Evolutionary conservation across 2,113 vertebrate genomes (phyloP).

Genomic region (Hystrix brachyura): DNA sequence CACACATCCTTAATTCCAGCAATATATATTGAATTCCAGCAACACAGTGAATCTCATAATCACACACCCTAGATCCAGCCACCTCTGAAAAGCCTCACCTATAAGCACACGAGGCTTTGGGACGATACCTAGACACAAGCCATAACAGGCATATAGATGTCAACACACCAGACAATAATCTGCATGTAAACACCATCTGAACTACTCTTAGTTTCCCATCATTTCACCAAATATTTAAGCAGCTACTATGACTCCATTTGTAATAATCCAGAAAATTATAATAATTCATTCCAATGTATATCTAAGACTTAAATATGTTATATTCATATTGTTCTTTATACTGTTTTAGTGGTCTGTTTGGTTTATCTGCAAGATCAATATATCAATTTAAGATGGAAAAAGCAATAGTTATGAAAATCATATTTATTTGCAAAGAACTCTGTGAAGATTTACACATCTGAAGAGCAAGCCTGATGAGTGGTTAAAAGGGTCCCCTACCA

Average conservation of each 20-base stretch:
- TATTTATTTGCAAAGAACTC: not conserved
- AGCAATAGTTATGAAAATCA: not conserved
- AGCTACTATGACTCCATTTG: not conserved
- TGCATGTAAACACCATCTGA: not conserved
- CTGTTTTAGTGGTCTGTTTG: not conserved
- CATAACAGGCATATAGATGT: not conserved
- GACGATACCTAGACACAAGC: not conserved
- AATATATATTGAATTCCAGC: too few species aligned
- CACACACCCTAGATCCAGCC: not conserved
- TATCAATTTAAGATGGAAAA: not conserved
- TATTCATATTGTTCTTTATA: not conserved
- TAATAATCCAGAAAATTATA: not conserved
- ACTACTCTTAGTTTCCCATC: not conserved
- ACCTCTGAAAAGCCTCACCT: too few species aligned
- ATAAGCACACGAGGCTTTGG: too few species aligned
- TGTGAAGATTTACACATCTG: conserved; percentile 13
- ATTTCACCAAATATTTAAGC: conserved; percentile 14
- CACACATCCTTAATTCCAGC: too few species aligned
- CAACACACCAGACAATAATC: not conserved
- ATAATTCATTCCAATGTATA: not conserved
- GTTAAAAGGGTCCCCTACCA: not conserved
- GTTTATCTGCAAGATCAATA: conserved; percentile 4
- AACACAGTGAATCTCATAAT: too few species aligned
- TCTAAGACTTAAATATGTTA: not conserved
- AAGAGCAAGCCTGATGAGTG: not conserved